Evolutionary conservation across 2,888 invertebrate genomes (phyloP).

Genomic region (Sturmia bella): DNA sequence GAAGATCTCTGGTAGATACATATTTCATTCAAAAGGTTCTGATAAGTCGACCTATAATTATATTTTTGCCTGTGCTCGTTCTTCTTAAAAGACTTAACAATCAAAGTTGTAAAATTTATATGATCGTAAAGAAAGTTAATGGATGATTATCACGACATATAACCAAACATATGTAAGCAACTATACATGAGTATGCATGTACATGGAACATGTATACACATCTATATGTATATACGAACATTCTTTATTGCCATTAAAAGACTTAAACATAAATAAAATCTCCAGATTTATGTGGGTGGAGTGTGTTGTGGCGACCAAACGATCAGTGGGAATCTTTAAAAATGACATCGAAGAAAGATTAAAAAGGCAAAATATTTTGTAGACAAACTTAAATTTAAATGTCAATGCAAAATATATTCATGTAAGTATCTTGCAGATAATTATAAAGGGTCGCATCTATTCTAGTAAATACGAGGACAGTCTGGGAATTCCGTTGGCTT

Average conservation of each 20-base stretch:
- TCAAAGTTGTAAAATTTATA: conserved; percentile 44
- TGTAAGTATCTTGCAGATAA: neutral
- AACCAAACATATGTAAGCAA: neutral
- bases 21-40: too few relatives aligned
- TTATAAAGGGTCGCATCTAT: neutral
- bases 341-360: conserved; percentile 1
- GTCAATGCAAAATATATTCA: too few relatives aligned
- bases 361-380: conserved; percentile 10
- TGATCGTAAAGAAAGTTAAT: conserved; percentile 51
- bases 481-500: too few relatives aligned
- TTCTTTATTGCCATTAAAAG: conserved; percentile 15
- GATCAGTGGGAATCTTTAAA: conserved; percentile 29
- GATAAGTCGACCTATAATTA: neutral
- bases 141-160: conserved; percentile 28
- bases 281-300: conserved; percentile 35
- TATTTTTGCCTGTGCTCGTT: neutral
- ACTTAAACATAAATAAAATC: conserved; percentile 43
- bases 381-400: conserved; percentile 2
- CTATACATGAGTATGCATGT: neutral
- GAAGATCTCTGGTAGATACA: too few relatives aligned
- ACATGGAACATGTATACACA: too few relatives aligned
- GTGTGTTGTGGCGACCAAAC: conserved; percentile 31
- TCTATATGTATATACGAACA: too few relatives aligned
- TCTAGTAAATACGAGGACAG: neutral
- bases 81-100: conserved; percentile 7